These are phyloP conservation scores for Ferdinandea cuprea DNA, from an alignment of 2,888 invertebrate species.

Conservation along the genomic window DNA sequence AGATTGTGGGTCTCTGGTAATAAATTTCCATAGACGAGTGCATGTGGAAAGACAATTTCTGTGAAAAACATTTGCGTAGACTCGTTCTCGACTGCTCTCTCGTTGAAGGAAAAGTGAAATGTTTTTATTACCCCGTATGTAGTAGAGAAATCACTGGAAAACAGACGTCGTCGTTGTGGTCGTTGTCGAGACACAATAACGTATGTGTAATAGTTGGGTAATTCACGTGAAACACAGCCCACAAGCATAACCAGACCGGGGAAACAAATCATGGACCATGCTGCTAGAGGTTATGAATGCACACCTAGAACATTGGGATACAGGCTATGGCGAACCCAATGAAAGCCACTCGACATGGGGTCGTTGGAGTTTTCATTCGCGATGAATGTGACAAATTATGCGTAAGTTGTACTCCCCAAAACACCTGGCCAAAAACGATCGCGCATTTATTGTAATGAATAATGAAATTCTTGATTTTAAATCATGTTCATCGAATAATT, in stretches of 20 bases:
- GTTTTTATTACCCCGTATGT: constrained; percentile 65
- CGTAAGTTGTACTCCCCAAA: constrained; percentile 63
- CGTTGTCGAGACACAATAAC: constrained; percentile 67
- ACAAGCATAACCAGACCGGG: constrained; percentile 53
- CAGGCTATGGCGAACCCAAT: constrained; percentile 45
- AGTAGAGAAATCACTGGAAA: constrained; percentile 68
- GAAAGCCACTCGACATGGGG: constrained; percentile 67
- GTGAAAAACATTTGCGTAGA: constrained; percentile 58
- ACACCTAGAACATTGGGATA: constrained; percentile 38
- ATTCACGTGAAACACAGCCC: constrained; percentile 73
- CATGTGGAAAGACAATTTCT: constrained; percentile 65
- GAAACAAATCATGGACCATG: constrained; percentile 66
- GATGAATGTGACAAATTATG: constrained; percentile 69
- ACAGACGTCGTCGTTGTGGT: constrained; percentile 42
- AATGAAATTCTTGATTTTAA: constrained; percentile 56
- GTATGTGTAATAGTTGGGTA: constrained; percentile 74
- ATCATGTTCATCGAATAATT: constrained; percentile 44
- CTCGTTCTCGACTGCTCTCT: constrained; percentile 36
- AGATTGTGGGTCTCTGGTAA: constrained; percentile 62
- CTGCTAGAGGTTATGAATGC: constrained; percentile 66
- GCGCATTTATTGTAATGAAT: constrained; percentile 67
- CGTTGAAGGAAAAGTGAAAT: constrained; percentile 64
- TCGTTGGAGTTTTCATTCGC: constrained; percentile 53
- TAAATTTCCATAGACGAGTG: constrained; percentile 73
- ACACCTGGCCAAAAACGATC: constrained; percentile 59